phyloP scores from a whole-genome alignment of 2,888 invertebrate species.

The Beris morrisii region DNA sequence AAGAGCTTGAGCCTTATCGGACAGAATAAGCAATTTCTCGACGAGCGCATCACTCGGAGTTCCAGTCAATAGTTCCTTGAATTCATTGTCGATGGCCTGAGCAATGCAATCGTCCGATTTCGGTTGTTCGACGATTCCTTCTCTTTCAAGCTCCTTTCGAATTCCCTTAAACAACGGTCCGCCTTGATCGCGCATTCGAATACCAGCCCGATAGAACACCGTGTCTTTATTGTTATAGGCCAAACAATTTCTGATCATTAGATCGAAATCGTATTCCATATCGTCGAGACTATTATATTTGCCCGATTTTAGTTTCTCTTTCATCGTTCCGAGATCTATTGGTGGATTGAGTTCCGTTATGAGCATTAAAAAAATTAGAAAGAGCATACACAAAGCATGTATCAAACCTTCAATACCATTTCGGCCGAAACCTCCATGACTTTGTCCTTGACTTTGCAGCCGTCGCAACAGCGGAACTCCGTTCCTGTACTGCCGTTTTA shows the following conservation, averaged over 20 bases:
- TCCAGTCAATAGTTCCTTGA: conserved; percentile 55
- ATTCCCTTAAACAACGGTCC: conserved; percentile 76
- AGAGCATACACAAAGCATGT: conserved; percentile 21
- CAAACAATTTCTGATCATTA: conserved; percentile 96
- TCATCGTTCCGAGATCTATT: conserved; percentile 91
- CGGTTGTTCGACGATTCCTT: conserved; percentile 51
- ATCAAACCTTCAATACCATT: conserved; percentile 60
- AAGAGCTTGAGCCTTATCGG: conserved; percentile 65
- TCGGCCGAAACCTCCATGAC: conserved; percentile 58
- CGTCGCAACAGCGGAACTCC: conserved; percentile 92
- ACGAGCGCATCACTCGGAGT: conserved; percentile 50
- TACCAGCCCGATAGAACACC: conserved; percentile 87
- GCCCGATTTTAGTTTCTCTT: conserved; percentile 69
- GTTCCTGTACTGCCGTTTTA: conserved; percentile 91
- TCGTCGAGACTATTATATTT: conserved; percentile 73
- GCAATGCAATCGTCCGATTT: conserved; percentile 59
- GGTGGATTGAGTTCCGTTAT: conserved; percentile 65
- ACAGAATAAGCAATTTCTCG: conserved; percentile 61
- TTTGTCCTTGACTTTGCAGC: conserved; percentile 67
- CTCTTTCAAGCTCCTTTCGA: conserved; percentile 66
- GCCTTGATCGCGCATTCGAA: conserved; percentile 89
- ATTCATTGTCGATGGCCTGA: conserved; percentile 61
- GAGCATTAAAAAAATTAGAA: conserved; percentile 25
- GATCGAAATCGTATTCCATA: conserved; percentile 85
- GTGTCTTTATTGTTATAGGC: conserved; percentile 95